A percentile compares a stretch with the other conserved stretches of the same genome.
Conservation (phyloP, 2,797 vertebrate species). For the Enteromius afrohamiltoni region DNA sequence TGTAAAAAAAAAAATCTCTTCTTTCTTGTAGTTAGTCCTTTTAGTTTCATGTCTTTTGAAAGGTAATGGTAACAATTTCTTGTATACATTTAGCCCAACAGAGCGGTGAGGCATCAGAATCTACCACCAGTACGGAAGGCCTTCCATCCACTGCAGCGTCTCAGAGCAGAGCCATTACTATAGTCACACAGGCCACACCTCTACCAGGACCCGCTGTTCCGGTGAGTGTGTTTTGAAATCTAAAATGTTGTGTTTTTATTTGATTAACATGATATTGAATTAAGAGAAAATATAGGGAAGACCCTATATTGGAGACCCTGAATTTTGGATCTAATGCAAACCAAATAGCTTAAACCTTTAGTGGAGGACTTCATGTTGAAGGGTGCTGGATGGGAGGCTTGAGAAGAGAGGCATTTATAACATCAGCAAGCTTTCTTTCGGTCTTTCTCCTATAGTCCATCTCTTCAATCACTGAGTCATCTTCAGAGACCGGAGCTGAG, state of each 20-base stretch:
- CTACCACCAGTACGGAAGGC: constrained; percentile 72
- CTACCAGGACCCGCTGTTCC: constrained; percentile 87
- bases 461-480: constrained; percentile 83
- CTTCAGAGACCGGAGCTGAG: constrained; percentile 36
- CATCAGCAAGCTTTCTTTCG: constrained; percentile 16
- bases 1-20: background rate
- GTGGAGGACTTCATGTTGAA: background rate
- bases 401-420: background rate
- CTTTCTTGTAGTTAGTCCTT: background rate
- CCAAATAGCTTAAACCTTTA: background rate
- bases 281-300: background rate
- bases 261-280: background rate
- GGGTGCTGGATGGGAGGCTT: background rate
- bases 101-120: constrained; percentile 74
- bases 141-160: constrained; percentile 65
- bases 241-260: background rate
- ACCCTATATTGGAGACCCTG: no score
- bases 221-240: constrained; percentile 71
- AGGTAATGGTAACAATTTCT: background rate
- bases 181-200: constrained; percentile 88
- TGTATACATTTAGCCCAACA: constrained; percentile 71
- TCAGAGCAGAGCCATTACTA: constrained; percentile 86
- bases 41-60: background rate
- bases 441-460: constrained; percentile 75
- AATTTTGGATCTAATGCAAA: background rate